Base-by-base conservation (phyloP, 2,888 invertebrate genomes). In the Heteropelma amictum region DNA sequence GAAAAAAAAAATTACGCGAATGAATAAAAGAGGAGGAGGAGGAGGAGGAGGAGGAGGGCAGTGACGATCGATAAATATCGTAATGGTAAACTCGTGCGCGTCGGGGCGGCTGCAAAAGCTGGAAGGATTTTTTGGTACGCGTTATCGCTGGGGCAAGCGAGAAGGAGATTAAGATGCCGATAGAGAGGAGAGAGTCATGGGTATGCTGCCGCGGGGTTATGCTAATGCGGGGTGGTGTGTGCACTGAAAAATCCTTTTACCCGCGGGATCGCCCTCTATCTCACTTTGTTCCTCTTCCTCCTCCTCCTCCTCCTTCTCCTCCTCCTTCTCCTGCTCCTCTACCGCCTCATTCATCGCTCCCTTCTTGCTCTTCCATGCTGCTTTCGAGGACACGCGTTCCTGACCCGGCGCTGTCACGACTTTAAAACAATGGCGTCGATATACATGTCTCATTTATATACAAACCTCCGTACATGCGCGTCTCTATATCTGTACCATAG, bases 341-440 rank as follows among this genome's bases (percentile, higher is more conserved):
- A 40, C 45, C 64, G 49, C 54, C 58, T 28, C 17, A 14, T 30
- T 45, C 73, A 51, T 61, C 69, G 71, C 77, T 76, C 58, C 68
- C 61, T 65, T 71, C 63, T 69, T 69, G 45, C 64, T 69, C 74
- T 76, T 77, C 76, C n/a, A n/a, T n/a, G n/a, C n/a, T n/a, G n/a
- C n/a, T n/a, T n/a, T n/a, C n/a, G n/a, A 77, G 80, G 83, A 86
- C 87, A 86, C 86, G 87, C 86, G 87, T 87, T 87, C 86, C 86
- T 87, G 87, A 87, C 87, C 86, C 83, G 81, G 78, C 83, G 84
- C 86, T 87, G 87, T 87, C 87, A 87, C 87, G 87, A 87, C 86
- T 87, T 82, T 84, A 83, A 85, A 85, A 86, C 85, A 85, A 86
- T 86, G 85, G 85, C 85, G 85, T 84, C 85, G 85, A 86, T 86